These are phyloP conservation scores for Xiphophorus hellerii DNA, from an alignment of 2,113 vertebrate genomes.

Conservation along the genomic window DNA sequence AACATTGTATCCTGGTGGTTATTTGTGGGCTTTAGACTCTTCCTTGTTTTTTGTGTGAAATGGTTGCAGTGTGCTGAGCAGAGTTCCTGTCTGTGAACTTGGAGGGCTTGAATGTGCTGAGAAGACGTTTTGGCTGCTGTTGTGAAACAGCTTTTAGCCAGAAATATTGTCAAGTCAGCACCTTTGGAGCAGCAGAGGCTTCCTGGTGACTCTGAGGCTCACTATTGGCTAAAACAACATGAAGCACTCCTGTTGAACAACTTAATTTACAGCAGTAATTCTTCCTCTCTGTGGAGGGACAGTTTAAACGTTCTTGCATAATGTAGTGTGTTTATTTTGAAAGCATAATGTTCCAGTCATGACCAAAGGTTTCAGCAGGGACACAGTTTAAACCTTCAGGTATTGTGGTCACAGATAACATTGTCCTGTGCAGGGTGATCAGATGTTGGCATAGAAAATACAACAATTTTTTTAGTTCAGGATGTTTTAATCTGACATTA, in stretches of 20 bases:
- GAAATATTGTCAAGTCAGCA: slow-evolving; percentile 55
- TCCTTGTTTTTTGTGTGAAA: slow-evolving; percentile 14
- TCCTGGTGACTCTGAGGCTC: slow-evolving; percentile 39
- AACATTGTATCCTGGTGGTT: too few relatives aligned
- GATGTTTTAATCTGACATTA: too few relatives aligned
- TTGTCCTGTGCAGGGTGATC: background rate
- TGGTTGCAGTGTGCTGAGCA: slow-evolving; percentile 14
- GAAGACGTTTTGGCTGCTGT: slow-evolving; percentile 45
- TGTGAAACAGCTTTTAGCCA: slow-evolving; percentile 63
- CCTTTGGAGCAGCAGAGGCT: slow-evolving; percentile 33
- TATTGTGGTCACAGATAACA: background rate
- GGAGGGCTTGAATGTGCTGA: slow-evolving; percentile 56
- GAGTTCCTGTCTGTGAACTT: slow-evolving; percentile 44
- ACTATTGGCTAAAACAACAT: background rate
- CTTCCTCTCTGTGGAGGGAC: background rate
- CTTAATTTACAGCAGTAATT: background rate
- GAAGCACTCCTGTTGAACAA: background rate
- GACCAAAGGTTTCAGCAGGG: background rate
- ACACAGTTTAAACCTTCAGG: background rate
- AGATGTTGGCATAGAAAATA: too few relatives aligned
- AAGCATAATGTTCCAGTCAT: background rate
- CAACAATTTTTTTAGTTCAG: too few relatives aligned
- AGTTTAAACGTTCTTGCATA: background rate
- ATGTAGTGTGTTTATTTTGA: background rate
- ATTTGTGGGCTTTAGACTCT: too few relatives aligned